These are phyloP conservation scores for Aphaenogaster rudis DNA, from an alignment of 1,140 invertebrate genomes.

Conservation along the genomic window DNA sequence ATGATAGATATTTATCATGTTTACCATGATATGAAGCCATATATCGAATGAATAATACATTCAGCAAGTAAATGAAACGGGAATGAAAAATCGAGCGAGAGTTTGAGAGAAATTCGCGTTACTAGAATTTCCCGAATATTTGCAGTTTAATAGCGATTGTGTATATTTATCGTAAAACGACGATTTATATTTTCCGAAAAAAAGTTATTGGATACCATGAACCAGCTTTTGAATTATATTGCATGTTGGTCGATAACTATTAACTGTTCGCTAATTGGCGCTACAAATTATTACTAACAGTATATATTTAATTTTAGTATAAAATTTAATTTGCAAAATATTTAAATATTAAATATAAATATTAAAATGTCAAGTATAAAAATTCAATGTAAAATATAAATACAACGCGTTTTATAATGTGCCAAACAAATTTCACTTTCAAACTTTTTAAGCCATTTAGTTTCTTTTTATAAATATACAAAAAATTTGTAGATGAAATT, in stretches of 20 bases:
- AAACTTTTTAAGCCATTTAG: neutral
- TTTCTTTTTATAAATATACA: neutral
- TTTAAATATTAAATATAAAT: neutral
- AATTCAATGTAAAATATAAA: conserved; percentile 7
- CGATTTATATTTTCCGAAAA: neutral
- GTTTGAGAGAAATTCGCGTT: conserved; percentile 1
- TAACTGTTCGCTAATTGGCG: neutral
- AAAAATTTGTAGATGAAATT: neutral
- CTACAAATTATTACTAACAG: neutral
- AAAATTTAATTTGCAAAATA: conserved; percentile 6
- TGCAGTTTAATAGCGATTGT: conserved; percentile 26
- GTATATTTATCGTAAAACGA: neutral
- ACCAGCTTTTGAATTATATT: neutral
- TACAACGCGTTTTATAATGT: neutral
- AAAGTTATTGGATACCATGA: neutral
- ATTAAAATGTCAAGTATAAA: conserved; percentile 1
- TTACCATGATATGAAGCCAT: neutral
- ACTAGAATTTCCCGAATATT: conserved; percentile 39
- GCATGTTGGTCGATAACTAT: neutral
- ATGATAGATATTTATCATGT: conserved; percentile 6
- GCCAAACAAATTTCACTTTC: neutral
- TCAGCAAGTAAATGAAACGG: conserved; percentile 4
- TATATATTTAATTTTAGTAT: neutral
- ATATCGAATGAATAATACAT: conserved; percentile 25
- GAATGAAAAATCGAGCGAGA: conserved; percentile 32